A percentile compares a stretch with the other conserved stretches of the same genome.
phyloP scores from a whole-genome alignment of 35 echinoderm and acorn worm species.

The Ptychodera flava region DNA sequence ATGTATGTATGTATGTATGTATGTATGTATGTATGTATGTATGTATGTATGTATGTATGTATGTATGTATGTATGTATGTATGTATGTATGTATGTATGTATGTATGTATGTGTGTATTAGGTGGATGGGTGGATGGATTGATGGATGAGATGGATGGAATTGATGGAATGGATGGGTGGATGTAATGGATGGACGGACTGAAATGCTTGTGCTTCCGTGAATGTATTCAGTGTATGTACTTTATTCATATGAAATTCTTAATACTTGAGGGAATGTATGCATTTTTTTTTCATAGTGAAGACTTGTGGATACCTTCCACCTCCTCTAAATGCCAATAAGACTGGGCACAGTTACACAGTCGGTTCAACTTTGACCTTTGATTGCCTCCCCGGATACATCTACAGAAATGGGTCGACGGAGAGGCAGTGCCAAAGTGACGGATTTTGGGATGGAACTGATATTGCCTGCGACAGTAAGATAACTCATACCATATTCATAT shows the following conservation, averaged over 20 bases:
- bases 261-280: neutral
- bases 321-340: neutral
- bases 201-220: no score
- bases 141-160: no score
- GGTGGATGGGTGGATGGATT: no score
- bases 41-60: slow-evolving; percentile 2
- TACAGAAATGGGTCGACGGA: neutral
- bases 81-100: slow-evolving; percentile 2
- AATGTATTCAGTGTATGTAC: no score
- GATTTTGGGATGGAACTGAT: neutral
- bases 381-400: neutral
- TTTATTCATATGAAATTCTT: no score
- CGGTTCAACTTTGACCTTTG: neutral
- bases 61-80: neutral
- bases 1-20: slow-evolving; percentile 16
- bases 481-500: no score
- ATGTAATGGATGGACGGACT: no score
- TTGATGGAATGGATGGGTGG: no score
- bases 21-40: neutral
- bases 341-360: neutral
- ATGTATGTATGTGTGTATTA: no score
- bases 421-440: neutral
- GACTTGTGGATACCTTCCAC: neutral
- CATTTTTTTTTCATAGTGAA: neutral
- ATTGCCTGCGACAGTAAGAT: neutral